Base-by-base conservation (phyloP, 2,113 vertebrate genomes). In the Porphyrio hochstetteri region DNA sequence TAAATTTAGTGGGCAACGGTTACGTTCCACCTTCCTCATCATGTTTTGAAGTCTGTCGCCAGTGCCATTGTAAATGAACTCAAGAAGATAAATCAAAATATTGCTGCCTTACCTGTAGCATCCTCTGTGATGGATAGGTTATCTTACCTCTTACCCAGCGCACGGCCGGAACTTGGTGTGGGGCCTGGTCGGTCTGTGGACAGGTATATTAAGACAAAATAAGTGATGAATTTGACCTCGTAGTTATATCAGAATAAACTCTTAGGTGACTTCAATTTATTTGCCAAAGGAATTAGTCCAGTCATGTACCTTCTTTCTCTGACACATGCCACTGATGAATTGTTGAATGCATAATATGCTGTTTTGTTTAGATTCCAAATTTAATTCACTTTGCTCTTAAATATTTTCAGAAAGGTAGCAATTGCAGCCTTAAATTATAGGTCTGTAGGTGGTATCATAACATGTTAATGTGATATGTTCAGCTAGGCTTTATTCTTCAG, bases 41-140 rank as follows among this genome's bases (percentile, higher is more conserved):
- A 99, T 78, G 98, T 99, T 92, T 98, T 99, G 97, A 99, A 99
- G 97, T 98, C 99, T 95, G 98, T 99, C 94, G 99, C 99, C 90
- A 98, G 98, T 97, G 98, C 99, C 98, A 98, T 99, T 93, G 99
- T 99, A 97, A 99, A 98, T 96, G 99, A 99, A 98, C 98, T 99
- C 96, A 99, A 99, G 98, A 99, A 99, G 98, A 98, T 99, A 96
- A 99, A 99, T 98, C 99, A 99, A 98, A 99, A 99, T 98, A 98
- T 99, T 96, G 99, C 99, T 98, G 99, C 99, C 98, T 98, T 99
- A 98, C 99, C 99, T 96, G 99, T 99, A 97, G 99, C 99, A 53
- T 99, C 99, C 96, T 99, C 99, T 96, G 98, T 99, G 97, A 99
- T 99, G 99, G 99, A 99, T 98, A 98, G 99, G 97, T 98, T 99